Base-by-base conservation (phyloP, 1,140 invertebrate species). In the Subanguina moxae region DNA sequence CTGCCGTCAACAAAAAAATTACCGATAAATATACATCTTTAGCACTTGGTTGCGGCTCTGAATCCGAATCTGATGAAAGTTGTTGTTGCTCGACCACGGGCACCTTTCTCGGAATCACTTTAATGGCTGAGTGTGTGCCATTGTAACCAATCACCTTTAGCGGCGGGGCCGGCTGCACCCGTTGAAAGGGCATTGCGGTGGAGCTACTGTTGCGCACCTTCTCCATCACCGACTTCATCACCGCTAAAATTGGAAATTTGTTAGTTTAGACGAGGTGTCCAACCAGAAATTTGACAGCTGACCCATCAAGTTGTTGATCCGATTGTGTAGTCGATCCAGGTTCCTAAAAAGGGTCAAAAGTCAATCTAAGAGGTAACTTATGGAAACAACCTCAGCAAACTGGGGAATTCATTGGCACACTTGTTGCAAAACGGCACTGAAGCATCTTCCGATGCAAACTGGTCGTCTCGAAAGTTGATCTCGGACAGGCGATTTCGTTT, bases 401-500 rank as follows among this genome's bases (percentile, higher is more conserved):
- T 27, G 9, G 65, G 65, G 21, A 67, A 43, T 23, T 67, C 65
- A 11, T 30, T 62, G 19, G 32, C 56, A 67, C 65, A 67, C 38
- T 59, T 67, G 43, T 67, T 42, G 57, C 65, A 67, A 61, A 67
- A 67, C 17, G 65, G 65, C 19, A 15, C n/a, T 13, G 28, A 25
- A 3, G 9, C 65, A n/a, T 25, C 65, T 1, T 15, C n/a, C 3
- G 23, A 3, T 19, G 3, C 48, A 52, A 25, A 52, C 32, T 38
- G 32, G 32, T 38, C 32, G 11, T 38, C 32, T 11, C 32, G 32
- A 11, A 38, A 38, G 32, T 38, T 38, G 32, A 38, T 45, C 1
- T 27, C 43, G 0, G 28, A 17, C 3, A n/a, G 17, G 28, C 57
- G 38, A 38, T n/a, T 38, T 1, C 21, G n/a, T 64, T 8, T 17